Evolutionary conservation across 2,888 invertebrate species (phyloP).

Genomic region (Norana najaformis): DNA sequence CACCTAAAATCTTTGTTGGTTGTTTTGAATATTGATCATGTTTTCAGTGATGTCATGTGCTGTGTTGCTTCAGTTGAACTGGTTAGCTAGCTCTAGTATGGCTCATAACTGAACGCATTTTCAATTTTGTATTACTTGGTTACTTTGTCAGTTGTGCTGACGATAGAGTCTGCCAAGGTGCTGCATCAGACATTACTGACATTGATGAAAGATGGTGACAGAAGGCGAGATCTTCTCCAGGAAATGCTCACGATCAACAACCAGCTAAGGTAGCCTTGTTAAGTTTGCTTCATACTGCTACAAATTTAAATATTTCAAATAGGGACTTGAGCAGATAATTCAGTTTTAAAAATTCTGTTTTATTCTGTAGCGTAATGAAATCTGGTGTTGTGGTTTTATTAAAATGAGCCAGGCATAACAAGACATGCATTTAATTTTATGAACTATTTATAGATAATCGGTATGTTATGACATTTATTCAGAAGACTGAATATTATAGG

Average conservation of each 20-base stretch:
- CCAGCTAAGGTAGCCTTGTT: slow-evolving; percentile 49
- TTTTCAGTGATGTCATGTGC: not conserved
- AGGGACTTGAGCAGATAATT: not conserved
- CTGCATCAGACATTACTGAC: slow-evolving; percentile 9
- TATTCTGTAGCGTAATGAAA: no score
- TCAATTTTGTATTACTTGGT: not conserved
- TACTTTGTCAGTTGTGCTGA: not conserved
- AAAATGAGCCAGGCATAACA: no score
- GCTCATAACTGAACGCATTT: not conserved
- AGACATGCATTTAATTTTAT: no score
- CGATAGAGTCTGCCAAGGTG: not conserved
- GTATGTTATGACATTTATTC: no score
- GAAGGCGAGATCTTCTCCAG: slow-evolving; percentile 53
- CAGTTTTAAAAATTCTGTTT: no score
- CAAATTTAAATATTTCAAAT: not conserved
- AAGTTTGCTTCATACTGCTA: not conserved
- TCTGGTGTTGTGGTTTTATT: no score
- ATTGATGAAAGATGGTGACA: slow-evolving; percentile 53
- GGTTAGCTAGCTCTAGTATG: not conserved
- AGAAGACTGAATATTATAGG: no score
- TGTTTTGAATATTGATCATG: not conserved
- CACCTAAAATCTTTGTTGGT: not conserved
- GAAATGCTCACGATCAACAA: slow-evolving; percentile 55
- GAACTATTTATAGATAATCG: no score
- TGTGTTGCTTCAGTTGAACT: not conserved